phyloP scores from a whole-genome alignment of 64 coral and sea anemone species.

The Montipora sp. region DNA sequence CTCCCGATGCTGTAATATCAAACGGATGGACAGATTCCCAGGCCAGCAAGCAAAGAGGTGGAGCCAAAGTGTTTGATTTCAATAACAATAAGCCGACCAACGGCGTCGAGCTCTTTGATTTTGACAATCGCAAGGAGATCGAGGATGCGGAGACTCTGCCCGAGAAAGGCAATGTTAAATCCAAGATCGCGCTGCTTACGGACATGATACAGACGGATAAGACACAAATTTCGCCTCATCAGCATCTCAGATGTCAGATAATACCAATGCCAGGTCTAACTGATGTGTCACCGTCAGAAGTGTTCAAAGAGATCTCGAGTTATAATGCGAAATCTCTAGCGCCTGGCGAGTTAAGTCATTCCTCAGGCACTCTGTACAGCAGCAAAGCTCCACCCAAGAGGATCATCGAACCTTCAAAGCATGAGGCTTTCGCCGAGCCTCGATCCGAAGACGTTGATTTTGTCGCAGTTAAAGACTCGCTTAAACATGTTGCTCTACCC shows the following conservation, averaged over 20 bases:
- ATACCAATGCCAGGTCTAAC: slow-evolving; percentile 92
- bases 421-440: slow-evolving; percentile 23
- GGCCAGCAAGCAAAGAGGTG: slow-evolving; percentile 2
- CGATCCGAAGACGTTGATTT: slow-evolving; percentile 47
- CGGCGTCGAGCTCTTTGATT: neutral
- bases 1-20: too few relatives aligned
- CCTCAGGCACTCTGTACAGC: slow-evolving; percentile 68
- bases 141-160: slow-evolving; percentile 35
- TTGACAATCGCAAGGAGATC: slow-evolving; percentile 5
- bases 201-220: slow-evolving; percentile 78
- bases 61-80: slow-evolving; percentile 4
- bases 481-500: neutral
- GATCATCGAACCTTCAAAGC: slow-evolving; percentile 55
- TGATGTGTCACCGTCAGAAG: slow-evolving; percentile 61
- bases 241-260: slow-evolving; percentile 65
- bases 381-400: slow-evolving; percentile 80
- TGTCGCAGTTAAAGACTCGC: slow-evolving; percentile 14
- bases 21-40: neutral
- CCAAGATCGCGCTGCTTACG: slow-evolving; percentile 74
- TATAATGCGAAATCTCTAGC: slow-evolving; percentile 95
- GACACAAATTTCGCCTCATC: neutral
- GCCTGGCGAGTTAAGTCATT: slow-evolving; percentile 86
- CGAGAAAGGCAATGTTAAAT: slow-evolving; percentile 74
- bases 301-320: slow-evolving; percentile 86
- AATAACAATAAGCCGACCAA: slow-evolving; percentile 38